These are phyloP conservation scores for Syngnathus scovelli DNA, from an alignment of 2,113 vertebrate genomes.

Conservation along the genomic window DNA sequence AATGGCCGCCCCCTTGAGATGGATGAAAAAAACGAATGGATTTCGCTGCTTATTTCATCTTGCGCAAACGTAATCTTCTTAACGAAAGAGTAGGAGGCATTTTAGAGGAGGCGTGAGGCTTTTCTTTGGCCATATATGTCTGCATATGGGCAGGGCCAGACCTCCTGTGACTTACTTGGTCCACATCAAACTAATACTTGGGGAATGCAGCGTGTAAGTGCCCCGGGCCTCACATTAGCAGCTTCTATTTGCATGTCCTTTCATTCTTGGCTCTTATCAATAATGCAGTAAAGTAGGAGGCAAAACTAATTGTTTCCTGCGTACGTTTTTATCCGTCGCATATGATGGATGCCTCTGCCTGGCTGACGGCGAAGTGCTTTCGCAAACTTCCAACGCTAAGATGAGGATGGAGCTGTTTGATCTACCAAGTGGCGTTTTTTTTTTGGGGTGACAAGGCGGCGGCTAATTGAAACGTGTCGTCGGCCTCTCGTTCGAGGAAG, in stretches of 20 bases:
- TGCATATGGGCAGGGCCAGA: background rate
- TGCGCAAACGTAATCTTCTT: no score
- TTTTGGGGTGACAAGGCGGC: background rate
- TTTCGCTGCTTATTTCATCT: no score
- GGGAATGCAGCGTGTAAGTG: background rate
- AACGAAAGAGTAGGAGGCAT: no score
- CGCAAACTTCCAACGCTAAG: background rate
- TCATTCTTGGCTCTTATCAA: background rate
- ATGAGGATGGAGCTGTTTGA: background rate
- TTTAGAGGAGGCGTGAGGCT: background rate
- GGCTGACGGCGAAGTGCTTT: background rate
- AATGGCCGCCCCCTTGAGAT: no score
- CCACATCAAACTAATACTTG: background rate
- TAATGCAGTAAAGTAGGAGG: background rate
- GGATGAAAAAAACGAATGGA: no score
- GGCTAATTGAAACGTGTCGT: background rate
- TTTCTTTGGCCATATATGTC: background rate
- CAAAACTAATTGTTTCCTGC: background rate
- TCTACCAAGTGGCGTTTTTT: no score
- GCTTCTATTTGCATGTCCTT: background rate
- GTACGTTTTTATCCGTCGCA: background rate
- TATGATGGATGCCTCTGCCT: background rate
- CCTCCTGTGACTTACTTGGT: background rate
- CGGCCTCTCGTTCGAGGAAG: background rate
- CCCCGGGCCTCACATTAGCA: background rate